These are phyloP conservation scores for Cepphus grylle DNA, from an alignment of 2,113 vertebrate species.

Conservation along the genomic window DNA sequence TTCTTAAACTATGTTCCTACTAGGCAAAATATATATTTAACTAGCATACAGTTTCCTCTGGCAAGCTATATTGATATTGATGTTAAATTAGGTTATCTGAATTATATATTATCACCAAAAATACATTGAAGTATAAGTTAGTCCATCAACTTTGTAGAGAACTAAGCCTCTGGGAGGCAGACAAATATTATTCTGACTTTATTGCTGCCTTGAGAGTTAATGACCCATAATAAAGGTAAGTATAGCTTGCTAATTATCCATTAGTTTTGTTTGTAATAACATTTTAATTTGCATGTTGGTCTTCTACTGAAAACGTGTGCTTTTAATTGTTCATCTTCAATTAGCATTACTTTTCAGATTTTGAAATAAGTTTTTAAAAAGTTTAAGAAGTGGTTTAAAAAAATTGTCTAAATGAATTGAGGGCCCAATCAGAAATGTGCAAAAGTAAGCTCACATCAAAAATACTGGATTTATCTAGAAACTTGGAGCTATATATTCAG, in stretches of 20 bases:
- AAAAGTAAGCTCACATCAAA: not conserved
- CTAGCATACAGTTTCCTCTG: not conserved
- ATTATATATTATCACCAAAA: not conserved
- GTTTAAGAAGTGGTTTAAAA: not conserved
- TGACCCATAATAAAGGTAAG: not conserved
- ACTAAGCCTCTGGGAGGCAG: not conserved
- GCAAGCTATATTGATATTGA: not conserved
- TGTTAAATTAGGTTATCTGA: not conserved
- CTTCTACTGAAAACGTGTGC: not conserved
- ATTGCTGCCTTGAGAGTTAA: not conserved
- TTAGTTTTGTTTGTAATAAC: conserved; percentile 4
- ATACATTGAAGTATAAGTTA: not conserved
- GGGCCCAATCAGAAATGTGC: not conserved
- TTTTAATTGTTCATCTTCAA: not conserved
- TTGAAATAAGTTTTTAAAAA: not conserved
- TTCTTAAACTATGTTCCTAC: not conserved
- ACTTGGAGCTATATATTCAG: not conserved
- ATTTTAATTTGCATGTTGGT: not conserved
- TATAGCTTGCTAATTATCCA: not conserved
- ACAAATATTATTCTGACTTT: not conserved
- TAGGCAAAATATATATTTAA: not conserved
- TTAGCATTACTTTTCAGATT: not conserved
- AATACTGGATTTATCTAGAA: not conserved
- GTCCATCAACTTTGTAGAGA: not conserved
- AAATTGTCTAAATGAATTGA: not conserved